Percentiles rank a stretch among this genome's conserved stretches.
Evolutionary conservation across 2,797 vertebrate species (phyloP).

Genomic region (Phylloscopus collybita): DNA sequence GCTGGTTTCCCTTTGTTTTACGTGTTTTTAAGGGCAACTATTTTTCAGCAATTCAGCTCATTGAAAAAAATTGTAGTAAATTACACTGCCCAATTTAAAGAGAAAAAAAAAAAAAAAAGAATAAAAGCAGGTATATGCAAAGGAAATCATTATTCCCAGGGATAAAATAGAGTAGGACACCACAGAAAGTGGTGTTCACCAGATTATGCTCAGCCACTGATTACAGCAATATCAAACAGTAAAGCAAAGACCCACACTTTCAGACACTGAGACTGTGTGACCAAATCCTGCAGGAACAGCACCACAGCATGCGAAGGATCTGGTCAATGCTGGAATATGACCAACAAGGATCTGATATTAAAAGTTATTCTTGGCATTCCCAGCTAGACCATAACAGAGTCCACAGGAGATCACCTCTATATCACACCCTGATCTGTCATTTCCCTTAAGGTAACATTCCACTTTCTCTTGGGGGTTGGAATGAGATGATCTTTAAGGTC

Average conservation of each 20-base stretch:
- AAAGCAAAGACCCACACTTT: neutral
- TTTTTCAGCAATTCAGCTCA: neutral
- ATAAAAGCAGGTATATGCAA: neutral
- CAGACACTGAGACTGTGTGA: neutral
- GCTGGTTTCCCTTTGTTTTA: constrained; percentile 1
- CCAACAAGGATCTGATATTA: neutral
- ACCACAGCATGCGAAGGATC: accelerated
- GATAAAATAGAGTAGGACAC: neutral
- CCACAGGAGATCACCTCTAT: neutral
- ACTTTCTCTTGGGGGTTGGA: neutral
- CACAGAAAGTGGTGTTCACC: neutral
- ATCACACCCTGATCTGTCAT: neutral
- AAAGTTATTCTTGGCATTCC: neutral
- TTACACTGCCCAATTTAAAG: neutral
- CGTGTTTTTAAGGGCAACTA: neutral
- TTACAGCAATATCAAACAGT: neutral
- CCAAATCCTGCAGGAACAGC: neutral
- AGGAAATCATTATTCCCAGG: neutral
- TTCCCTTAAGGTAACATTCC: neutral
- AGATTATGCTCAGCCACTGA: neutral
- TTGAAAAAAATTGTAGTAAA: constrained; percentile 2
- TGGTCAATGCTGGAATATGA: neutral
- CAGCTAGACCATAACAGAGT: neutral
- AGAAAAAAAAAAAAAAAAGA: neutral
- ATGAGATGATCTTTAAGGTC: neutral